Evolutionary conservation across 2,888 invertebrate genomes (phyloP).

Genomic region (Tillus elongatus): DNA sequence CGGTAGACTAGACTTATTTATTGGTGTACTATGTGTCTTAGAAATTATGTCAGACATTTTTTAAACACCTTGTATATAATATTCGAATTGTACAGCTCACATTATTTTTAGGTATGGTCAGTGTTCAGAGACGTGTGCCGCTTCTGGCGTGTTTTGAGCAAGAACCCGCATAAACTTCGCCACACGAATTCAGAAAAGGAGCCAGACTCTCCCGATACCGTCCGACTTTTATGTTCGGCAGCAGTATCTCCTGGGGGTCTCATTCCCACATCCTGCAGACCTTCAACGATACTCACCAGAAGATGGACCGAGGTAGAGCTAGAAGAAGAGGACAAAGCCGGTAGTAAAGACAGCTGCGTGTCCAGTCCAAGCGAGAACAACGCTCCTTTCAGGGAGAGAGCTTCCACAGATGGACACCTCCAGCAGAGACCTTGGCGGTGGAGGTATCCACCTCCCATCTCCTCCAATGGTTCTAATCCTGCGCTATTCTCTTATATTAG

Average conservation of each 20-base stretch:
- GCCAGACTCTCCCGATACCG: constrained; percentile 46
- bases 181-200: constrained; percentile 51
- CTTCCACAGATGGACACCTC: constrained; percentile 63
- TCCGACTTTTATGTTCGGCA: constrained; percentile 42
- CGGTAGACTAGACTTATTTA: no score
- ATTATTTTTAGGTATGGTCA: constrained; percentile 55
- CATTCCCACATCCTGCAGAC: constrained; percentile 29
- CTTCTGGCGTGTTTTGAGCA: constrained; percentile 64
- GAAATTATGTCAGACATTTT: no score
- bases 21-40: no score
- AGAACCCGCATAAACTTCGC: constrained; percentile 53
- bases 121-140: constrained; percentile 69
- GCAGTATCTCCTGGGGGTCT: constrained; percentile 32
- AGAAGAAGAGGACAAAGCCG: constrained; percentile 51
- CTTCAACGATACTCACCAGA: no score
- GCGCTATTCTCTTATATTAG: constrained; percentile 37
- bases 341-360: constrained; percentile 29
- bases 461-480: constrained; percentile 31
- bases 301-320: constrained; percentile 56
- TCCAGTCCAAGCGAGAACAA: constrained; percentile 34
- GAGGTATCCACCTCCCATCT: constrained; percentile 47
- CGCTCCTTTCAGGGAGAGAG: constrained; percentile 60
- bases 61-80: no score
- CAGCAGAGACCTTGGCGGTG: constrained; percentile 52
- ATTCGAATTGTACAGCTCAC: no score